Percentiles rank a stretch among this genome's conserved stretches.
Conservation (phyloP, 2,797 vertebrate species). For the Anniella stebbinsi region DNA sequence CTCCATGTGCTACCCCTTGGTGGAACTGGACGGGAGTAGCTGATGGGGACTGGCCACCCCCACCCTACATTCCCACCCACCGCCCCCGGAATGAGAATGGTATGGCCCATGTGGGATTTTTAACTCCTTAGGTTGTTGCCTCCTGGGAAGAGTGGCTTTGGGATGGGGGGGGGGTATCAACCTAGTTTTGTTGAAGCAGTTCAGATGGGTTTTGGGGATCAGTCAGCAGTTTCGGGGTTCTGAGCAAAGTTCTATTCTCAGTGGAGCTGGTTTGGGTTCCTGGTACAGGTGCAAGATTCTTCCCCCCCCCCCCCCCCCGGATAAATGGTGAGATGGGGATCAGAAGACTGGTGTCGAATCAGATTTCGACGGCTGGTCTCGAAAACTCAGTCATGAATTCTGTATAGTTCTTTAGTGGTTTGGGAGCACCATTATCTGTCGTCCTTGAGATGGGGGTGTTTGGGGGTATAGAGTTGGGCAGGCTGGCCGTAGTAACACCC, state of each 20-base stretch:
- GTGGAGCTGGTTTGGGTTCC: constrained; percentile 9
- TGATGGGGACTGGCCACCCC: neutral
- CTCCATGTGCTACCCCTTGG: neutral
- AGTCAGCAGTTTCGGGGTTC: neutral
- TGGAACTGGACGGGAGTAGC: neutral
- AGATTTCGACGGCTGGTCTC: neutral
- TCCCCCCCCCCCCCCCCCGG: too few relatives aligned
- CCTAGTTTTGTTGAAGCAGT: constrained; percentile 10
- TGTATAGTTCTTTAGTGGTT: neutral
- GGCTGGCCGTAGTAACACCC: neutral
- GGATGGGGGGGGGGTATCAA: neutral
- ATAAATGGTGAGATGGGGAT: too few relatives aligned
- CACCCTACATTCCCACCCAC: too few relatives aligned
- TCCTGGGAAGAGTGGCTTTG: too few relatives aligned
- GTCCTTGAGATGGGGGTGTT: neutral
- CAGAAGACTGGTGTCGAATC: neutral
- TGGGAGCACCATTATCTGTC: neutral
- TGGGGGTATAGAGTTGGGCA: too few relatives aligned
- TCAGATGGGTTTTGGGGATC: neutral
- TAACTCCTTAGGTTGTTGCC: neutral
- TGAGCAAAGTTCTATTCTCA: constrained; percentile 10
- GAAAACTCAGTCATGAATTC: neutral
- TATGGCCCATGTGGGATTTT: neutral
- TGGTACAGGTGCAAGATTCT: neutral
- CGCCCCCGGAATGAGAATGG: neutral